A percentile compares a stretch with the other conserved stretches of the same genome.
Conservation (phyloP, 2,888 invertebrate species). For the Patella pellucida region DNA sequence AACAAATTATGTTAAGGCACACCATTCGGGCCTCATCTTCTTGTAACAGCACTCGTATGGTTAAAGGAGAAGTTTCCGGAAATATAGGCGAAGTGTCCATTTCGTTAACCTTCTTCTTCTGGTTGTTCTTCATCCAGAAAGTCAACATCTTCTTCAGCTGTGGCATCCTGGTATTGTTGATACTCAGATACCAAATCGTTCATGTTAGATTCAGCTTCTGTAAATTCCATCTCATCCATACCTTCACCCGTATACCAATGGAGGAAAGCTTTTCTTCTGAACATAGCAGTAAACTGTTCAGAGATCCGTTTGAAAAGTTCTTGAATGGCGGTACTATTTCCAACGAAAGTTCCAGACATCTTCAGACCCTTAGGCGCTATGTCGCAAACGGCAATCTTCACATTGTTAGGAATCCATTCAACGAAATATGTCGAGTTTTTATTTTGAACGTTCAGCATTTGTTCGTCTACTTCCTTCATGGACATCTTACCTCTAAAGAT, state of each 20-base stretch:
- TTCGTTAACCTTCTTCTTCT: neutral
- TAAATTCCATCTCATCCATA: conserved; percentile 11
- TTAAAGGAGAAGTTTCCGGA: no score
- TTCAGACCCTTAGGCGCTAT: neutral
- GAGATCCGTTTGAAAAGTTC: conserved; percentile 3
- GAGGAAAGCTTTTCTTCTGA: conserved; percentile 7
- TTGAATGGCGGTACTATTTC: neutral
- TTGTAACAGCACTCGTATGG: no score
- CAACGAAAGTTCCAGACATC: conserved; percentile 3
- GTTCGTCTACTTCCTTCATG: conserved; percentile 6
- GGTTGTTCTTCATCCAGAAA: neutral
- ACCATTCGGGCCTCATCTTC: no score
- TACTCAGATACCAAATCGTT: conserved; percentile 6
- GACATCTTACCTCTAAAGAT: conserved; percentile 9
- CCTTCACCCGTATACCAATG: conserved; percentile 9
- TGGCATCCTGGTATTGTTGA: conserved; percentile 7
- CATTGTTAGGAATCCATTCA: conserved; percentile 9
- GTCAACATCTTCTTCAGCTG: conserved; percentile 5
- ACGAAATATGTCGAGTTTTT: conserved; percentile 4
- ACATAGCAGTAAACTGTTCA: conserved; percentile 4
- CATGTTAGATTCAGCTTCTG: conserved; percentile 10
- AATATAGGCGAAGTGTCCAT: no score
- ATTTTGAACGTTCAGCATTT: conserved; percentile 1
- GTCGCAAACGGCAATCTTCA: neutral
- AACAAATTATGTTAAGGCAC: neutral